Conservation (phyloP, 2,888 invertebrate species). For the Pseudanteris insignis region DNA sequence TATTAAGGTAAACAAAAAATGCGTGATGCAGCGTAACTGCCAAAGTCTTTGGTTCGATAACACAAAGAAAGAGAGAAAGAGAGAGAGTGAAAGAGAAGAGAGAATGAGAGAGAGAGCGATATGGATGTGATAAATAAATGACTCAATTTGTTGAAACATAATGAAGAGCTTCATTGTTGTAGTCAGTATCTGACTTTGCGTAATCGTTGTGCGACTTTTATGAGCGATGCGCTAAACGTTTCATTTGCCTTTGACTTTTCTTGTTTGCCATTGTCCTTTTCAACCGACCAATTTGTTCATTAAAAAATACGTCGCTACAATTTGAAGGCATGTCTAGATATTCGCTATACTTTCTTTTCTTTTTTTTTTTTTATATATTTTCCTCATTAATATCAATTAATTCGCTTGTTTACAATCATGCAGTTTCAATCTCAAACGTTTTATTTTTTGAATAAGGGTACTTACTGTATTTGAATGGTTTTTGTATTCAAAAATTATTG, state of each 20-base stretch:
- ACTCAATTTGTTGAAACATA: slow-evolving; percentile 37
- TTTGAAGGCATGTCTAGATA: no score
- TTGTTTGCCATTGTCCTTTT: slow-evolving; percentile 9
- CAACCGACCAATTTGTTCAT: no score
- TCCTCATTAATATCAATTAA: no score
- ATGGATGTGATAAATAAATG: slow-evolving; percentile 21
- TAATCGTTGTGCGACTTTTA: slow-evolving; percentile 34
- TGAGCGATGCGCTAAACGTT: slow-evolving; percentile 15
- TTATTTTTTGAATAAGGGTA: no score
- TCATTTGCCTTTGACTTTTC: slow-evolving; percentile 35
- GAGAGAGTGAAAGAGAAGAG: no score
- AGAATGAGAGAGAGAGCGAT: slow-evolving; percentile 2
- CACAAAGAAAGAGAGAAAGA: background rate
- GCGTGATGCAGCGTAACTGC: slow-evolving; percentile 20
- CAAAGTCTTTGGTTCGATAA: slow-evolving; percentile 37
- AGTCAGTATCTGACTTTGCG: slow-evolving; percentile 42
- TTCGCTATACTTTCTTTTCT: no score
- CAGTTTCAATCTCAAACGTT: no score
- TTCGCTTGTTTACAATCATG: no score
- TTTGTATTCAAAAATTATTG: no score
- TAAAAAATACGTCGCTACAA: no score
- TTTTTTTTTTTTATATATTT: no score
- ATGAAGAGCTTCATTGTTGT: slow-evolving; percentile 36
- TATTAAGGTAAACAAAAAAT: slow-evolving; percentile 12
- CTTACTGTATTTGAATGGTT: no score